phyloP scores from a whole-genome alignment of 2,797 vertebrate genomes.

The Cichlasoma orientale region DNA sequence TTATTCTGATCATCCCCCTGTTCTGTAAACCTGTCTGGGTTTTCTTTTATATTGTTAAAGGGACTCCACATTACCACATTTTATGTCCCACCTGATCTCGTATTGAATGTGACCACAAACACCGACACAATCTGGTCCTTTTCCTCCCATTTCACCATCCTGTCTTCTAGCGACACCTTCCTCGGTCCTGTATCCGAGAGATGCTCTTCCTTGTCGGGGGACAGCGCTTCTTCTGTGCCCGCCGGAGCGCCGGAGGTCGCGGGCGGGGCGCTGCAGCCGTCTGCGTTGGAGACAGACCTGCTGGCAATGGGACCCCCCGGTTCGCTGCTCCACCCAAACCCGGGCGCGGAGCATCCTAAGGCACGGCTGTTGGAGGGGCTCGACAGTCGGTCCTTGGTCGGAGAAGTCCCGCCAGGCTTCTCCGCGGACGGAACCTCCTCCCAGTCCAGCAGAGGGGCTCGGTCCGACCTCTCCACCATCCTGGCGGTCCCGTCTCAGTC shows the following conservation, averaged over 20 bases:
- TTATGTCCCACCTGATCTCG: conserved; percentile 85
- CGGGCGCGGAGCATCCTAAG: conserved; percentile 63
- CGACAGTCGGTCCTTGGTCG: conserved; percentile 49
- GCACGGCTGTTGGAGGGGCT: conserved; percentile 70
- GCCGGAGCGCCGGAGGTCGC: conserved; percentile 55
- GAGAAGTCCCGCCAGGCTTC: conserved; percentile 63
- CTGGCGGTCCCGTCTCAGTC: conserved; percentile 71
- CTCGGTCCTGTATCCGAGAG: conserved; percentile 50
- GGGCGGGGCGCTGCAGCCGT: conserved; percentile 65
- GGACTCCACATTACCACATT: neutral
- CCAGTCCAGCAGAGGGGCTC: conserved; percentile 90
- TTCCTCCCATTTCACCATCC: conserved; percentile 85
- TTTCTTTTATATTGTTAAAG: neutral
- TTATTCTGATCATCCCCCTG: neutral
- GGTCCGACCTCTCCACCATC: conserved; percentile 90
- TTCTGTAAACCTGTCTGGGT: neutral
- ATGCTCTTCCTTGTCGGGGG: conserved; percentile 46
- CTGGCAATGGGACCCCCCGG: conserved; percentile 62
- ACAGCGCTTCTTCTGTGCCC: conserved; percentile 44
- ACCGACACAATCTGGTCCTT: conserved; percentile 91
- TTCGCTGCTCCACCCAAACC: conserved; percentile 73
- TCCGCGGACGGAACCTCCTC: conserved; percentile 84
- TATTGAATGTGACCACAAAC: conserved; percentile 92
- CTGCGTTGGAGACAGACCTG: conserved; percentile 45
- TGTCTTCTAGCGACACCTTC: conserved; percentile 62